A percentile compares a stretch with the other conserved stretches of the same genome.
Conservation (phyloP, 2,888 invertebrate genomes). For the Orthosia cruda region DNA sequence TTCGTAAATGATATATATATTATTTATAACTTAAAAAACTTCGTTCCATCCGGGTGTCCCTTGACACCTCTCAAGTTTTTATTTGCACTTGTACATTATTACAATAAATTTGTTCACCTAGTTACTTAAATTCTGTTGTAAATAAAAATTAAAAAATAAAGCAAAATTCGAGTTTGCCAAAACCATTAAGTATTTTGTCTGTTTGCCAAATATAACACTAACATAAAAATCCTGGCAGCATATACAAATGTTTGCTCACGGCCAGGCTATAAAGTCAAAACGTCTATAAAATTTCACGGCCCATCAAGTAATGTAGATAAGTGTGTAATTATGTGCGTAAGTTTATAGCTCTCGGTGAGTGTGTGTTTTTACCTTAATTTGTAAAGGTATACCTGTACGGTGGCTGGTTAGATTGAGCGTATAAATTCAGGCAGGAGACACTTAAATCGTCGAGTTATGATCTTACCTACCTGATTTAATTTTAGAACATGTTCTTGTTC, state of each 20-base stretch:
- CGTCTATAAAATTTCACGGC: constrained; percentile 63
- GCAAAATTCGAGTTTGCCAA: too few relatives aligned
- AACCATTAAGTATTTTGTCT: constrained; percentile 8
- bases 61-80: too few relatives aligned
- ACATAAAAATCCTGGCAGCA: constrained; percentile 51
- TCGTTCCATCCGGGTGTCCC: too few relatives aligned
- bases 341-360: constrained; percentile 38
- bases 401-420: background rate
- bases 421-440: background rate
- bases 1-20: too few relatives aligned
- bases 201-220: constrained; percentile 20
- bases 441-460: background rate
- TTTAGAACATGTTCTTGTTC: too few relatives aligned
- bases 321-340: constrained; percentile 52
- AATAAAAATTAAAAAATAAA: too few relatives aligned
- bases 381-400: constrained; percentile 2
- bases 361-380: constrained; percentile 49
- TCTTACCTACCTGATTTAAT: too few relatives aligned
- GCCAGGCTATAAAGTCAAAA: constrained; percentile 39
- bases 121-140: too few relatives aligned
- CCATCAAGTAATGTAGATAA: constrained; percentile 60
- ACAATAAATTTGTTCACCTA: too few relatives aligned
- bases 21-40: too few relatives aligned
- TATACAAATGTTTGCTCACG: constrained; percentile 42
- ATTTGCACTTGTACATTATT: too few relatives aligned